Evolutionary conservation across 2,797 vertebrate species (phyloP), one percentile per base, ranked within the genome.

Genomic region (Harpagifer antarcticus): DNA sequence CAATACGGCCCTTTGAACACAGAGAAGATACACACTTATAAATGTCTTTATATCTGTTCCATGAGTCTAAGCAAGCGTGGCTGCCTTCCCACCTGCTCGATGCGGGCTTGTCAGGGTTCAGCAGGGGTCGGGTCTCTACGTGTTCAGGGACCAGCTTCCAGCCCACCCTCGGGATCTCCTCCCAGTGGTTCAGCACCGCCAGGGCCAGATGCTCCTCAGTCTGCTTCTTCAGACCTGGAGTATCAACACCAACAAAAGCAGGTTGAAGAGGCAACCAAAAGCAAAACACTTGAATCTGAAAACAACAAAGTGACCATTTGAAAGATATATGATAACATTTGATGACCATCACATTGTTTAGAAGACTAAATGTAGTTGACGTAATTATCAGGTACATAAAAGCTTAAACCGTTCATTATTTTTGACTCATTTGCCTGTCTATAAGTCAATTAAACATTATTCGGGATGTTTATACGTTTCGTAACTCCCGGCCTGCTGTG

Each of bases 61-160:
- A 17, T 16, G 40, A 52, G 10, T 37, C 2, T 3, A 42, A 17
- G 31, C 6, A 9, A 16, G 10, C 0, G 0, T 0, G 33, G n/a
- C 11, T 43, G n/a, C 2, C 0, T 14, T 55, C 69, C 20, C 68
- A 93, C 98, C 96, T 99, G 98, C 82, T 99, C 98, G 0, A 99
- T 99, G 80, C 98, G 0, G 98, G 97, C 88, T 99, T 99, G 93
- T 99, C 98, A 0, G 95, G 96, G 88, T 98, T 97, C 60, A 98
- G 95, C 79, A 99, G 93, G 0, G 97, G 97, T 65, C 98, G 92
- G 0, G 97, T 99, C 90, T 99, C 98, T 85, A 99, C 97, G 0
- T 99, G 98, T 79, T 99, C 98, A 0, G 97, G 97, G 47, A 99
- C 94, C 0, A 99, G 96, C 79, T 90, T 95, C 88, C 97, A 99